Evolutionary conservation across 1,140 invertebrate species (phyloP), one percentile per base, ranked within the genome.

Genomic region (Cepaea nemoralis): DNA sequence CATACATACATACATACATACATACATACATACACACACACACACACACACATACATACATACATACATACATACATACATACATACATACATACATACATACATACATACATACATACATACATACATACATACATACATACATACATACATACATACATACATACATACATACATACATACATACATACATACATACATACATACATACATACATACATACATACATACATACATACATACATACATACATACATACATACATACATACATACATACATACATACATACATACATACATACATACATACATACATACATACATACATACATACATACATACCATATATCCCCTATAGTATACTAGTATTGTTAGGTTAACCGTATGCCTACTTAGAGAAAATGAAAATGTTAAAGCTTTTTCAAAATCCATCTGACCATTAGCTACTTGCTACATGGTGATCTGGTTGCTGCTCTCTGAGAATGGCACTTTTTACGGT

Each of bases 91-190:
- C n/a, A 66, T 27, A 66, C n/a, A 66, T n/a, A 27, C n/a, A 66
- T n/a, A 27, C n/a, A 66, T n/a, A 27, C n/a, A 66, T n/a, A 27
- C n/a, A 66, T n/a, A 66, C n/a, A 66, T n/a, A 66, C n/a, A 66
- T n/a, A 66, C n/a, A 66, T n/a, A 66, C n/a, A 66, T n/a, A 66
- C n/a, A 66, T n/a, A 66, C n/a, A 66, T n/a, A 66, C n/a, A 66
- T 66, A 66, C 33, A 27, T n/a, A 33, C 63, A 33, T 66, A 33
- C 63, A 33, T 66, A n/a, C 33, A n/a, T 33, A 66, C n/a, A 27
- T 66, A 27, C n/a, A 27, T n/a, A 66, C 33, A 66, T 66, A 66
- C 33, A 66, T 66, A 66, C 33, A 66, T 66, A 66, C 33, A 66
- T 66, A 66, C 33, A 66, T 66, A 66, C 33, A 66, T 66, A 66